These are phyloP conservation scores for Andrena marginata DNA, from an alignment of 2,888 invertebrate genomes.

Conservation along the genomic window DNA sequence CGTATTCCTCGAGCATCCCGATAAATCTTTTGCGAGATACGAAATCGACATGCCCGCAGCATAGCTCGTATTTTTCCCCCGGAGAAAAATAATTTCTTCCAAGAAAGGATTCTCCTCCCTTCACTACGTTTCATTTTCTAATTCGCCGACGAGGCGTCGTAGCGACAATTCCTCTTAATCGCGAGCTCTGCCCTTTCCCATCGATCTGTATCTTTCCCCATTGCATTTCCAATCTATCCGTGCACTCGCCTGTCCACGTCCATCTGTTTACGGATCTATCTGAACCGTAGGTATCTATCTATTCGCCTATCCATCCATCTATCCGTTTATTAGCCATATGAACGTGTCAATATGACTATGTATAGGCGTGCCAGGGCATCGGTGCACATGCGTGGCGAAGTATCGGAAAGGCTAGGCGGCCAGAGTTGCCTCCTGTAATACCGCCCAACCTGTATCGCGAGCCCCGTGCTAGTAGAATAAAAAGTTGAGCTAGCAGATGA, in stretches of 20 bases:
- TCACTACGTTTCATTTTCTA: not conserved
- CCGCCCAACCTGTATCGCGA: too few relatives aligned
- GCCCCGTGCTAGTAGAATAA: too few relatives aligned
- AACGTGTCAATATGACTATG: not conserved
- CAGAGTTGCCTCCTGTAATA: too few relatives aligned
- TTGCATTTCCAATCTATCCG: constrained; percentile 4
- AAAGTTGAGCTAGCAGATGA: too few relatives aligned
- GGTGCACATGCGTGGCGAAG: too few relatives aligned
- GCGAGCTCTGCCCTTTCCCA: not conserved
- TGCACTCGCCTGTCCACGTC: not conserved
- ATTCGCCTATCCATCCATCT: constrained; percentile 24
- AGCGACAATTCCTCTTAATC: constrained; percentile 4
- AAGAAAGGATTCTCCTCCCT: not conserved
- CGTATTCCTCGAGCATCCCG: not conserved
- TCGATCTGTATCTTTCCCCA: not conserved
- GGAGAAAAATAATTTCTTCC: not conserved
- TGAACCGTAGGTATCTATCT: not conserved
- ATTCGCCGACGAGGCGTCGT: not conserved
- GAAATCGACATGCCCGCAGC: not conserved
- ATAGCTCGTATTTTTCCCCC: not conserved
- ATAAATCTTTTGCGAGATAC: not conserved
- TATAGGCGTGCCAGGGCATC: too few relatives aligned
- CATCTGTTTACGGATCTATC: constrained; percentile 8
- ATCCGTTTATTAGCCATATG: not conserved
- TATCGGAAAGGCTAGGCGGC: too few relatives aligned